Percentiles rank a stretch among this genome's conserved stretches.
Evolutionary conservation across 2,888 invertebrate species (phyloP).

Genomic region (Drosophila gaucha): DNA sequence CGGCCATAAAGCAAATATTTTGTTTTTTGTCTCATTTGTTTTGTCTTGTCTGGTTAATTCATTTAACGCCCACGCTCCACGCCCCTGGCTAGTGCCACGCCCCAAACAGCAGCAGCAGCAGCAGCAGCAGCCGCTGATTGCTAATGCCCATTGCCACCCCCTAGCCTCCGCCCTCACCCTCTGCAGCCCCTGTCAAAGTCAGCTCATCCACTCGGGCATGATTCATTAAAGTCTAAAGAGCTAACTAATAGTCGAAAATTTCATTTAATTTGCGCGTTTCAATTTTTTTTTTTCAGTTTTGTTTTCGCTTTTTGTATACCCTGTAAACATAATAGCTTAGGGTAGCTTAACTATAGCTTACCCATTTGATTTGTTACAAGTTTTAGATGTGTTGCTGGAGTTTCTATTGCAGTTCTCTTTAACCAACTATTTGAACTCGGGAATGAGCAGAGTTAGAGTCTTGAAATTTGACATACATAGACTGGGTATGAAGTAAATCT

Average conservation of each 20-base stretch:
- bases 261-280: slow-evolving; percentile 63
- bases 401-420: too few relatives aligned
- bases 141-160: slow-evolving; percentile 16
- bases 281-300: slow-evolving; percentile 27
- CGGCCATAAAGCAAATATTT: slow-evolving; percentile 62
- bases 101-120: slow-evolving; percentile 20
- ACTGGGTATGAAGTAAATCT: not conserved
- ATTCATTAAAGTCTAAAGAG: slow-evolving; percentile 75
- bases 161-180: not conserved
- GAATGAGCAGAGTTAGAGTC: not conserved
- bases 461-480: not conserved
- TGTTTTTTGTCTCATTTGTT: slow-evolving; percentile 18
- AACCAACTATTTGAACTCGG: not conserved
- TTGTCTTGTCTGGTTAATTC: slow-evolving; percentile 38
- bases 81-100: slow-evolving; percentile 42
- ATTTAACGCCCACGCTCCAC: slow-evolving; percentile 52
- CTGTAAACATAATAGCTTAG: slow-evolving; percentile 16
- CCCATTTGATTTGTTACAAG: too few relatives aligned
- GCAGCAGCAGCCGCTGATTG: slow-evolving; percentile 16
- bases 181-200: not conserved
- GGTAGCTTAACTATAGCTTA: not conserved
- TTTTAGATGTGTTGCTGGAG: not conserved
- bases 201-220: slow-evolving; percentile 37
- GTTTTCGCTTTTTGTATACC: slow-evolving; percentile 38
- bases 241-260: slow-evolving; percentile 70